Base-by-base conservation (phyloP, 2,113 vertebrate genomes). In the Synchiropus splendidus region DNA sequence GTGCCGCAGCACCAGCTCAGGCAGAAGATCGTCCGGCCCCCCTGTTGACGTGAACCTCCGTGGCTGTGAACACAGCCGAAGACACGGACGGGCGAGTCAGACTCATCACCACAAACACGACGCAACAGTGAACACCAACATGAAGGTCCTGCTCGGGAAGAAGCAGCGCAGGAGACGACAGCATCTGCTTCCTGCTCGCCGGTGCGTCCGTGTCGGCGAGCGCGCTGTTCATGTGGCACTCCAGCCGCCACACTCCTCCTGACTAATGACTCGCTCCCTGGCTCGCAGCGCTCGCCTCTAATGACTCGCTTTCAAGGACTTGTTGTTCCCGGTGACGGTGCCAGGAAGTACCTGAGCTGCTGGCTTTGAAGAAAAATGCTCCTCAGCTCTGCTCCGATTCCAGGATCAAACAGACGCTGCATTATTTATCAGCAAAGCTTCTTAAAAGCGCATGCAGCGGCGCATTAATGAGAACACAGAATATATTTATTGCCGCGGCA, bases 381-480 rank as follows among this genome's bases (percentile, higher is more conserved):
- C 56, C 52, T 61, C 47, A 31, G 61, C 67, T 73, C 70, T 52
- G 1, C 51, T 55, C 51, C 52, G 69, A 71, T 66, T 70, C 55
- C 54, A 46, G 55, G 63, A 76, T 76, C 72, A 78, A 74, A 75
- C 61, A 72, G 49, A 57, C 17, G 17, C 56, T 80, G 58, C 70
- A 70, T 76, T 76, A 78, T 76, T 76, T 67, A 75, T 74, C 52
- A 64, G 21, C n/a, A 61, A 40, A 59, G 54, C 58, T 51, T 33
- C 57, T 53, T 45, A 53, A 59, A 64, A 66, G 56, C 48, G 53
- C 49, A 40, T 45, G 39, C 48, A 37, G 61, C 51, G 57, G 31
- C 48, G 40, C 58, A 55, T 58, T 76, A 74, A 80, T 74, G 63
- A 76, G 65, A 59, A 66, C 56, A 61, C 58, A 55, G 63, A 45